phyloP scores from a whole-genome alignment of 2,888 invertebrate genomes.

The Lasius fuliginosus region DNA sequence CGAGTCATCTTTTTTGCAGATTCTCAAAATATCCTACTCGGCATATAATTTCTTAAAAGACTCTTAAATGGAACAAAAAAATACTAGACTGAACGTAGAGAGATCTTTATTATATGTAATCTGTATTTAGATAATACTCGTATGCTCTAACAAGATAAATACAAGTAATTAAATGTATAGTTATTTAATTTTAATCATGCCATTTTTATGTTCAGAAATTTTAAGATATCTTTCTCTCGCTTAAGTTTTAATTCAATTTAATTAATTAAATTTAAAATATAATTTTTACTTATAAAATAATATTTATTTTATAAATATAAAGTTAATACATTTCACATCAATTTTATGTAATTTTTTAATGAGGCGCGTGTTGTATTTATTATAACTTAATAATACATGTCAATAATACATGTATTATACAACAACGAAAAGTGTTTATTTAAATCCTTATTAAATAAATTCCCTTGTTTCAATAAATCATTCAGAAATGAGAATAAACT shows the following conservation, averaged over 20 bases:
- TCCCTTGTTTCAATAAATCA: too few species aligned
- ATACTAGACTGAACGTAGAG: background rate
- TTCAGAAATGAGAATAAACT: too few species aligned
- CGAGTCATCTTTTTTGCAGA: conserved; percentile 36
- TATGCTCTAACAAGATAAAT: background rate
- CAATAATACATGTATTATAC: too few species aligned
- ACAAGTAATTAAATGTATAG: background rate
- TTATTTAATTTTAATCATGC: background rate
- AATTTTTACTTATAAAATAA: background rate
- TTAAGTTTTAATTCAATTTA: background rate
- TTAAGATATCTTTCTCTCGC: background rate
- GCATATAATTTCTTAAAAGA: conserved; percentile 54
- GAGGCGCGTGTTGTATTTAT: too few species aligned
- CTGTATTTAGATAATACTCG: background rate
- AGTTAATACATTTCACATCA: too few species aligned
- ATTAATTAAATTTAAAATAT: background rate
- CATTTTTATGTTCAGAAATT: background rate
- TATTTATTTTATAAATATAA: too few species aligned
- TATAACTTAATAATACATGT: too few species aligned
- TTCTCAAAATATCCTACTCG: conserved; percentile 63
- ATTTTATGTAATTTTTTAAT: too few species aligned
- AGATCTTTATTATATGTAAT: background rate
- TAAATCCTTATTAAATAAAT: too few species aligned
- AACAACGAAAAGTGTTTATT: too few species aligned
- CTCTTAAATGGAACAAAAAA: conserved; percentile 11